Evolutionary conservation across 2,113 vertebrate species (phyloP), one percentile per base, ranked within the genome.

Genomic region (Microcebus murinus): DNA sequence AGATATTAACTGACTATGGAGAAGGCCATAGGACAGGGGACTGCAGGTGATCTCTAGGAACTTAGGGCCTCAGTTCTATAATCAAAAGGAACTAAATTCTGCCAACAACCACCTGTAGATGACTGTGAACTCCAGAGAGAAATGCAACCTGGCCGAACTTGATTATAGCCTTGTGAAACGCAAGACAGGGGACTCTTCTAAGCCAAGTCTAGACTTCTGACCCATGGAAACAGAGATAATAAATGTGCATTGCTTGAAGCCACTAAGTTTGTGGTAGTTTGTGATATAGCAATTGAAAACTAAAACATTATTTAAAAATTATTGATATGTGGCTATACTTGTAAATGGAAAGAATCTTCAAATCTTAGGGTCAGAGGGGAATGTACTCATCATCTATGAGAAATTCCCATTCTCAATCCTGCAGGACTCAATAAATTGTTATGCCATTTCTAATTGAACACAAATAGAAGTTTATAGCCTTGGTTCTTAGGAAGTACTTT

Each of bases 11-110:
- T 31, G 29, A 27, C 31, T 61, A 15, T 21, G n/a, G 50, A 77
- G 29, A 65, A 0, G 1, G 1, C 11, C 25, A 79, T 21, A 29
- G 34, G 29, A 2, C 7, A 73, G 8, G 3, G 31, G 65, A 63
- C 17, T 71, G 11, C 20, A 61, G 36, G 5, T 67, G 50, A 68
- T 9, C 23, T 74, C 14, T 45, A 79, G 15, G 23, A 87, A 18
- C 34, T 67, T 21, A 95, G 1, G 4, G 2, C 6, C n/a, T 90
- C 63, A 29, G 27, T 71, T 65, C 14, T 29, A 27, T 52, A 86
- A 50, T 27, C 48, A 84, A 4, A 61, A 79, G 5, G 20, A 74
- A 84, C 29, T 68, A 5, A 48, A 68, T 77, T 81, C 57, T 63
- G 36, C 45, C 6, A 89, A 82, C 0, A 63, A 20, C 13, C 39